Evolutionary conservation across 2,888 invertebrate species (phyloP).

Genomic region (Ganaspis brasiliensis): DNA sequence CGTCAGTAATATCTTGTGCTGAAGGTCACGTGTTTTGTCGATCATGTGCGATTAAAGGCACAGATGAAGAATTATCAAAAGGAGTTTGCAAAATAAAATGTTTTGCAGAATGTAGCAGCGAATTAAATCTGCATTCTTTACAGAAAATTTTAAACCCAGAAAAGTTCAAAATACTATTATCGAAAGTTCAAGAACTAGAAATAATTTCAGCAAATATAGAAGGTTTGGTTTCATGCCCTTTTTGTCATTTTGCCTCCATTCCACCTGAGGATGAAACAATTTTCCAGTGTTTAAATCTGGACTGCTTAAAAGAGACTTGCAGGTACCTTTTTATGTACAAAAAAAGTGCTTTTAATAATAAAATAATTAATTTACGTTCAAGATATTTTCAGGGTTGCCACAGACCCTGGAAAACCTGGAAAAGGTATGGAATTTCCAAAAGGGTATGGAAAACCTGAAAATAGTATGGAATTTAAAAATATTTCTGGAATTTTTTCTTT

Average conservation of each 20-base stretch:
- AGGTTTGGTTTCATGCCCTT: constrained; percentile 82
- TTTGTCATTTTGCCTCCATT: constrained; percentile 82
- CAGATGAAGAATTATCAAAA: constrained; percentile 79
- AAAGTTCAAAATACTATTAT: constrained; percentile 79
- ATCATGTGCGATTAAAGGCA: constrained; percentile 80
- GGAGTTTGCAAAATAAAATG: constrained; percentile 81
- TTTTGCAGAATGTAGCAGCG: constrained; percentile 78
- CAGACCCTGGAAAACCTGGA: too few species aligned
- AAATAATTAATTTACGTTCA: too few species aligned
- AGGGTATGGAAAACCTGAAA: too few species aligned
- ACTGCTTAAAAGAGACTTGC: constrained; percentile 82
- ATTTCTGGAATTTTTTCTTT: too few species aligned
- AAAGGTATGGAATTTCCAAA: too few species aligned
- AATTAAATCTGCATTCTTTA: constrained; percentile 75
- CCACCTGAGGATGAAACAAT: constrained; percentile 78
- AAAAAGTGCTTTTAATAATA: too few species aligned
- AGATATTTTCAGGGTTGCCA: too few species aligned
- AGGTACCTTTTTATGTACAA: constrained; percentile 73
- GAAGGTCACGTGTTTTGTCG: constrained; percentile 81
- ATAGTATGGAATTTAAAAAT: too few species aligned
- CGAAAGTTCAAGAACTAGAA: constrained; percentile 81
- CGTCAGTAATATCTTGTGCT: constrained; percentile 70
- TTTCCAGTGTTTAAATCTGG: constrained; percentile 82
- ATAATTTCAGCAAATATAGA: constrained; percentile 80
- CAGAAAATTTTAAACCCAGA: constrained; percentile 79